Conservation (phyloP, 2,888 invertebrate species). For the Drosophila ustulata region DNA sequence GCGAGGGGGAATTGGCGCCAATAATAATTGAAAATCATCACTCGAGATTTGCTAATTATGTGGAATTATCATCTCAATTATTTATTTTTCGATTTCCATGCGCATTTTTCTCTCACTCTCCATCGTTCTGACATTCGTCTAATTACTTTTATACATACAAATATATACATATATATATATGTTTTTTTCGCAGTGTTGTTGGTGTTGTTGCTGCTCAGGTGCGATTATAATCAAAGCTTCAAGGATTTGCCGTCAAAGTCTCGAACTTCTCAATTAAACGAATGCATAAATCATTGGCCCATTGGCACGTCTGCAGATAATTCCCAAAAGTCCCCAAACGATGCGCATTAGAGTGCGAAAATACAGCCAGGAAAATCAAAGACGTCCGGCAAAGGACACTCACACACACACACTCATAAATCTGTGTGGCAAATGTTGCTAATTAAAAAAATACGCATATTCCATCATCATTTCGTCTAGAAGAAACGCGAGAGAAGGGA, state of each 20-base stretch:
- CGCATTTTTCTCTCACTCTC: slow-evolving; percentile 26
- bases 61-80: slow-evolving; percentile 81
- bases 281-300: slow-evolving; percentile 77
- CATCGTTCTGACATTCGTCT: slow-evolving; percentile 38
- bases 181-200: not conserved
- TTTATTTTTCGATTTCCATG: slow-evolving; percentile 75
- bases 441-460: slow-evolving; percentile 82
- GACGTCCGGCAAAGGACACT: slow-evolving; percentile 50
- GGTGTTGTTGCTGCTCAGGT: slow-evolving; percentile 61
- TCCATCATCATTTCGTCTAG: slow-evolving; percentile 71
- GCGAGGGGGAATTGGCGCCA: slow-evolving; percentile 21
- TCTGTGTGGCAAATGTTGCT: slow-evolving; percentile 74
- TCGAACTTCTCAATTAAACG: slow-evolving; percentile 82
- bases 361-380: slow-evolving; percentile 43
- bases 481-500: slow-evolving; percentile 1
- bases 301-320: slow-evolving; percentile 78
- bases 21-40: slow-evolving; percentile 80
- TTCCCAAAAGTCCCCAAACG: slow-evolving; percentile 71
- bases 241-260: slow-evolving; percentile 79
- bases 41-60: slow-evolving; percentile 81
- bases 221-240: slow-evolving; percentile 80
- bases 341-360: slow-evolving; percentile 74
- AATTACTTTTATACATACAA: slow-evolving; percentile 62
- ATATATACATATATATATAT: not conserved
- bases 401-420: slow-evolving; percentile 67